Conservation (phyloP, 2,797 vertebrate species). For the Spinus pinus region DNA sequence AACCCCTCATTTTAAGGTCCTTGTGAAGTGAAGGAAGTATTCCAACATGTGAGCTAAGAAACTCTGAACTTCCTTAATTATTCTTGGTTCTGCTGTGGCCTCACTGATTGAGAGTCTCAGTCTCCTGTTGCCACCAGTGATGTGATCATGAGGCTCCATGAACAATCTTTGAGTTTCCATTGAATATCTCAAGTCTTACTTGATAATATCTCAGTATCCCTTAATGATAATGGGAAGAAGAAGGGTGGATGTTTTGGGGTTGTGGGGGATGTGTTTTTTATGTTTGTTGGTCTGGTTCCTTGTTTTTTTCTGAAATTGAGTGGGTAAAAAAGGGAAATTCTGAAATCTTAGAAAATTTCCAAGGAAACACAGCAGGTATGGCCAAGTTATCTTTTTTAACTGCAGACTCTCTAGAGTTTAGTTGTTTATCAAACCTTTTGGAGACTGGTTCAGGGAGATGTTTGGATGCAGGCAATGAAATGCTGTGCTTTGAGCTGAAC, state of each 20-base stretch:
- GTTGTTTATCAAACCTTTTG: not conserved
- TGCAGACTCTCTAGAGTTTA: not conserved
- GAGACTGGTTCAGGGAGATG: not conserved
- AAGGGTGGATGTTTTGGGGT: not conserved
- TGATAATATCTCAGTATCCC: not conserved
- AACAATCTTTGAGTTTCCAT: not conserved
- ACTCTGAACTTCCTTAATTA: not conserved
- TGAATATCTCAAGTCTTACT: accelerated
- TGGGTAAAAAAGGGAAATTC: not conserved
- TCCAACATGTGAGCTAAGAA: not conserved
- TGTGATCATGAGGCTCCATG: not conserved
- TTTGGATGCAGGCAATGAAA: not conserved
- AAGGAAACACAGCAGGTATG: not conserved
- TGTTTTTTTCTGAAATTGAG: not conserved
- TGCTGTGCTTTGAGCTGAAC: not conserved
- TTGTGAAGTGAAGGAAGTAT: not conserved
- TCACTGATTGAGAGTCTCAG: not conserved
- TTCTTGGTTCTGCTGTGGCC: not conserved
- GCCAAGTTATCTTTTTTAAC: not conserved
- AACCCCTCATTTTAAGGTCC: not conserved
- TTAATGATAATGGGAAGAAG: not conserved
- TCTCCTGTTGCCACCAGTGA: not conserved
- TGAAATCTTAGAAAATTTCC: not conserved
- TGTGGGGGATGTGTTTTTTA: not conserved
- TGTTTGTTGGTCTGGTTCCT: not conserved